Base-by-base conservation (phyloP, 2,113 vertebrate species). In the Craseonycteris thonglongyai region DNA sequence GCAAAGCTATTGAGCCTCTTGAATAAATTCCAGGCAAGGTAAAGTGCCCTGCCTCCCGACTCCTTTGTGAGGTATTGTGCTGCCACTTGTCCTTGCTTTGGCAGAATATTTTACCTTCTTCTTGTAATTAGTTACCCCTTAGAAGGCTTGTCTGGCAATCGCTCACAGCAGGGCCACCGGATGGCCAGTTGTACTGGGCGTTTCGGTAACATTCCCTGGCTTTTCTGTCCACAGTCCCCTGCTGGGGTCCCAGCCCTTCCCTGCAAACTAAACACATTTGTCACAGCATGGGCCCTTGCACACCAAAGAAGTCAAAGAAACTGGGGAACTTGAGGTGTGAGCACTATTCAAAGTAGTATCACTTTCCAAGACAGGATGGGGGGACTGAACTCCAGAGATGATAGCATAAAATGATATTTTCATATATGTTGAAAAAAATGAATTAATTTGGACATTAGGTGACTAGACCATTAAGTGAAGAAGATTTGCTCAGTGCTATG, bases 151-250 rank as follows among this genome's bases (percentile, higher is more conserved):
- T 76, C 45, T 26, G 84, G 56, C 30, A 38, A 68, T 80, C 90
- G 15, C 49, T 95, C 78, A 83, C 49, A 93, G 85, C 35, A 40
- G 18, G 92, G 26, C 56, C 65, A n/a, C 75, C 74, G 75, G 95
- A 45, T n/a, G 93, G 79, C 93, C 82, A 72, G 71, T 74, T 95
- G 71, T 71, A 1, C 3, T 58, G 47, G 74, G 75, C 78, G 28
- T 90, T 56, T 6, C 61, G 88, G 16, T 47, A 59, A 74, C 88
- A 93, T 49, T 84, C 92, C 59, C 42, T 38, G 90, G 81, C 45
- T 85, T 92, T 96, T 95, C 91, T 95, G 79, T 89, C 94, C 95
- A 45, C 92, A 95, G 30, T 3, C 22, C 95, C 95, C 96, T 75
- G 90, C 95, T 92, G 93, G 90, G 96, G 91, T 96, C 79, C 65